phyloP scores from a whole-genome alignment of 2,797 vertebrate species.

The Pseudomugil gertrudae region DNA sequence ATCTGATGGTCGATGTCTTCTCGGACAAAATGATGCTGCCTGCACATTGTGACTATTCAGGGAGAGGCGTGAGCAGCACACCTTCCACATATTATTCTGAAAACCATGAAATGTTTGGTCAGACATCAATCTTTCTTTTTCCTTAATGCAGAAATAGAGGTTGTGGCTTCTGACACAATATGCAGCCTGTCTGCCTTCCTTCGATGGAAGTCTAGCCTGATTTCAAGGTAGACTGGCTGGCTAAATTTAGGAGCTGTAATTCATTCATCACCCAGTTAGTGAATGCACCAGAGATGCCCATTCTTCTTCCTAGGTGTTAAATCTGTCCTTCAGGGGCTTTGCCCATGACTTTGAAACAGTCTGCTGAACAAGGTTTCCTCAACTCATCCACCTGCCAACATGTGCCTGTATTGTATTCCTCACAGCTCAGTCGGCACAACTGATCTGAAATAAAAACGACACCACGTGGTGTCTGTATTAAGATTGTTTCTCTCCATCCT shows the following conservation, averaged over 20 bases:
- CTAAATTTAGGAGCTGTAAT: slow-evolving; percentile 83
- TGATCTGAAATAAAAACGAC: slow-evolving; percentile 15
- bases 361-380: slow-evolving; percentile 66
- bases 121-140: slow-evolving; percentile 70
- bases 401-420: slow-evolving; percentile 4
- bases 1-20: no score
- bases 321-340: slow-evolving; percentile 82
- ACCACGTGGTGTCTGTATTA: background rate
- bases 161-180: slow-evolving; percentile 69
- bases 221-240: slow-evolving; percentile 85
- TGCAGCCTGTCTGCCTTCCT: slow-evolving; percentile 57
- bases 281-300: slow-evolving; percentile 77
- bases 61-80: slow-evolving; percentile 53
- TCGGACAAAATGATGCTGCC: slow-evolving; percentile 30
- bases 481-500: background rate
- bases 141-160: slow-evolving; percentile 71
- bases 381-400: slow-evolving; percentile 51
- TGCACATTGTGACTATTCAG: slow-evolving; percentile 36
- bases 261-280: slow-evolving; percentile 83
- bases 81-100: slow-evolving; percentile 61
- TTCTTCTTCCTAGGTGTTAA: slow-evolving; percentile 78
- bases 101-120: slow-evolving; percentile 70
- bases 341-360: slow-evolving; percentile 79
- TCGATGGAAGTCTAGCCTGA: slow-evolving; percentile 76
- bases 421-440: slow-evolving; percentile 21